These are phyloP conservation scores for Ferrisia virgata DNA, from an alignment of 2,888 invertebrate species.

Conservation along the genomic window DNA sequence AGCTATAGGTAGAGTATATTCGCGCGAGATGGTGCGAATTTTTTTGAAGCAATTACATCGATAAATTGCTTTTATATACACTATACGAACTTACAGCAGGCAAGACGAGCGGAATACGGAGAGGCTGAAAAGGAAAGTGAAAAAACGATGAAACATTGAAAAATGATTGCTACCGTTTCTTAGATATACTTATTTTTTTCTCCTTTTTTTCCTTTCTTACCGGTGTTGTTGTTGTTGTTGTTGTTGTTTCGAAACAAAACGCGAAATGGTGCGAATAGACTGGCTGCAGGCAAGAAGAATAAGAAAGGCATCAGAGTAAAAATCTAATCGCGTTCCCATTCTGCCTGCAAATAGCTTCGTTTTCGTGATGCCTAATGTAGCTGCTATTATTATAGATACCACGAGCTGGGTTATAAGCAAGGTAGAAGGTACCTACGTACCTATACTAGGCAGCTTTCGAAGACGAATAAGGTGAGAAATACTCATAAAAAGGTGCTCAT, in stretches of 20 bases:
- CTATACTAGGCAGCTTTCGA: neutral
- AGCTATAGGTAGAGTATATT: no score
- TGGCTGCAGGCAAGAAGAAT: neutral
- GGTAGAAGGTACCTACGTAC: neutral
- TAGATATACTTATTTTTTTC: neutral
- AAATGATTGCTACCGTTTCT: slow-evolving; percentile 7
- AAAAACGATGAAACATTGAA: slow-evolving; percentile 28
- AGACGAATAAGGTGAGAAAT: neutral
- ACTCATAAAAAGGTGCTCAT: neutral
- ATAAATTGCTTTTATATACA: slow-evolving; percentile 22
- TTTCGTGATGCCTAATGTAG: neutral
- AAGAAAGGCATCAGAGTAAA: neutral
- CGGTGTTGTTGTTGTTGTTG: no score
- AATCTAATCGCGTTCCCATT: neutral
- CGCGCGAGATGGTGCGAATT: neutral
- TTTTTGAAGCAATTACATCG: slow-evolving; percentile 18
- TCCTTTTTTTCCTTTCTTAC: neutral
- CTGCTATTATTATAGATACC: no score
- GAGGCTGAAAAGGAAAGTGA: neutral
- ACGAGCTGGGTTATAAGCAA: neutral
- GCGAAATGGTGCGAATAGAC: no score
- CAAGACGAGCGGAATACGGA: neutral
- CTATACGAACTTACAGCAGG: no score
- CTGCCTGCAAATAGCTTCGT: neutral
- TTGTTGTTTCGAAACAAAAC: no score